These are phyloP conservation scores for Sparidentex hasta DNA, from an alignment of 2,797 vertebrate genomes.

Conservation along the genomic window DNA sequence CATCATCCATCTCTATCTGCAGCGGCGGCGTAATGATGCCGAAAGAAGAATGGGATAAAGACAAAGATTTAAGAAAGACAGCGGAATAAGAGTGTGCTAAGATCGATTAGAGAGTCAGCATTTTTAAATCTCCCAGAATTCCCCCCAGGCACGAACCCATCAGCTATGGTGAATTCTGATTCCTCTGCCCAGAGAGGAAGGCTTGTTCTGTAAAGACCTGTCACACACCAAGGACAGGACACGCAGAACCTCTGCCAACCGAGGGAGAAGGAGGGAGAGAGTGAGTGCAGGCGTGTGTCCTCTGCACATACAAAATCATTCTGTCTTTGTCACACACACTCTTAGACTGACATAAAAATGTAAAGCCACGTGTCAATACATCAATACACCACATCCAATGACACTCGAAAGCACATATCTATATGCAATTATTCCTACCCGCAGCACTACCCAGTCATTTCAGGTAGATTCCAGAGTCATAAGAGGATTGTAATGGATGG, in stretches of 20 bases:
- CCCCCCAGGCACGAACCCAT: slow-evolving; percentile 73
- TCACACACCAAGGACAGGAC: slow-evolving; percentile 78
- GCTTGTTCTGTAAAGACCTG: slow-evolving; percentile 72
- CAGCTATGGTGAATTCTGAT: slow-evolving; percentile 77
- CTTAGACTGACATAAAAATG: slow-evolving; percentile 33
- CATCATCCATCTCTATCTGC: slow-evolving; percentile 77
- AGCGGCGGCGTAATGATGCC: slow-evolving; percentile 61
- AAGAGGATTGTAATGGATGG: slow-evolving; percentile 72
- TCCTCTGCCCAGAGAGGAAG: slow-evolving; percentile 60
- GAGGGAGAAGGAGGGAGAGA: slow-evolving; percentile 1
- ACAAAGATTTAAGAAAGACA: slow-evolving; percentile 79
- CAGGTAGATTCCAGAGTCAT: slow-evolving; percentile 60
- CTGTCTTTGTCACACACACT: slow-evolving; percentile 25
- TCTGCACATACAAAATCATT: slow-evolving; percentile 35
- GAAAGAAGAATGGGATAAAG: slow-evolving; percentile 78
- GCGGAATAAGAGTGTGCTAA: slow-evolving; percentile 72
- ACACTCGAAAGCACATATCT: slow-evolving; percentile 60
- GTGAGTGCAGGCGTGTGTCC: slow-evolving; percentile 17
- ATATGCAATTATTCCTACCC: slow-evolving; percentile 47
- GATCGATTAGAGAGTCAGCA: slow-evolving; percentile 81
- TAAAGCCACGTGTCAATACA: slow-evolving; percentile 52
- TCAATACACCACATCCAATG: slow-evolving; percentile 52
- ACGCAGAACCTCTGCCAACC: slow-evolving; percentile 44
- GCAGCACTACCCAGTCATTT: slow-evolving; percentile 58
- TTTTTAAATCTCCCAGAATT: slow-evolving; percentile 80